A percentile compares a stretch with the other conserved stretches of the same genome.
Conservation (phyloP, 1,140 invertebrate genomes). For the Pseudobourletiella spinata region DNA sequence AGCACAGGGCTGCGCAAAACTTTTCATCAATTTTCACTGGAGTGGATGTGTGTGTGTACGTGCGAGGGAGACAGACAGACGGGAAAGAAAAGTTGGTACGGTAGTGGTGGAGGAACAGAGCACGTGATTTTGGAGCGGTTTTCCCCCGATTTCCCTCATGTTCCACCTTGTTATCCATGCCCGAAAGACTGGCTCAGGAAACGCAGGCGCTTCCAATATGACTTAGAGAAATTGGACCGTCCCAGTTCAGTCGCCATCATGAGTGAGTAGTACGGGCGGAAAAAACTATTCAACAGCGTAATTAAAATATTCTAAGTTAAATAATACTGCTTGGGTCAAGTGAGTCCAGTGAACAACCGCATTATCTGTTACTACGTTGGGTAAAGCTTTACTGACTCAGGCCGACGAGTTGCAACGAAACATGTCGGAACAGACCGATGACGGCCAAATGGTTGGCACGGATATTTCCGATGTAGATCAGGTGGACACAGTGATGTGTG, state of each 20-base stretch:
- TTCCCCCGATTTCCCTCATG: too few relatives aligned
- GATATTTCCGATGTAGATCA: constrained; percentile 26
- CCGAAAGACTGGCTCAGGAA: too few relatives aligned
- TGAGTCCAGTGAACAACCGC: neutral
- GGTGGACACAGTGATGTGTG: constrained; percentile 9
- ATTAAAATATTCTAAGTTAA: neutral
- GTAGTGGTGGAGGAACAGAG: neutral
- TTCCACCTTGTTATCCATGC: too few relatives aligned
- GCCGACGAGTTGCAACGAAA: constrained; percentile 15
- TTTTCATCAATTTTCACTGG: too few relatives aligned
- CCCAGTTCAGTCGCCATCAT: neutral
- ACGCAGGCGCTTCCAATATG: neutral
- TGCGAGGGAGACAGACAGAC: neutral
- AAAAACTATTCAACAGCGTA: neutral
- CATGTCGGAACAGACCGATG: constrained; percentile 32
- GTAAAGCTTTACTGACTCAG: constrained; percentile 9
- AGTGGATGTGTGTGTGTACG: too few relatives aligned
- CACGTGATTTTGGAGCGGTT: neutral
- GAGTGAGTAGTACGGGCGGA: neutral
- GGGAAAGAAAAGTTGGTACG: neutral
- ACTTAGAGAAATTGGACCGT: neutral
- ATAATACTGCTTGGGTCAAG: neutral
- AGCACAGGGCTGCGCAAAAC: too few relatives aligned
- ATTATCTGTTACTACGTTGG: constrained; percentile 6
- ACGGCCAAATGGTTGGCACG: constrained; percentile 22